A percentile compares a stretch with the other conserved stretches of the same genome.
phyloP scores from a whole-genome alignment of 1,140 invertebrate genomes.

The Drosophila repleta region DNA sequence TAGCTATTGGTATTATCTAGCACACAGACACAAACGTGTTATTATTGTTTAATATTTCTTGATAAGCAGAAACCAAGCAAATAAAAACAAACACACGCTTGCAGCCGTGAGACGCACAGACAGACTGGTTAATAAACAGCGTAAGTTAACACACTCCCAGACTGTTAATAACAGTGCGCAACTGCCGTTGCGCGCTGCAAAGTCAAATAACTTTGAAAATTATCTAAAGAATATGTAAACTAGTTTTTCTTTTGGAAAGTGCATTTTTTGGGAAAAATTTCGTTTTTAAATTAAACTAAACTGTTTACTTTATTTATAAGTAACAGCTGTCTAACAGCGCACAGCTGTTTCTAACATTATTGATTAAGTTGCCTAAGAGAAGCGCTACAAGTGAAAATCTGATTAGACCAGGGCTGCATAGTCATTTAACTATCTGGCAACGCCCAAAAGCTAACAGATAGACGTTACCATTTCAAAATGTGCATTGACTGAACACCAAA shows the following conservation, averaged over 20 bases:
- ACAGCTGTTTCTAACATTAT: constrained; percentile 3
- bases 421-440: constrained; percentile 1
- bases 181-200: neutral
- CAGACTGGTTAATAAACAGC: constrained; percentile 11
- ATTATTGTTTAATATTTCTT: constrained; percentile 11
- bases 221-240: too few relatives aligned
- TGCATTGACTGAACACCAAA: neutral
- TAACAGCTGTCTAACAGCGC: neutral
- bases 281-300: too few relatives aligned
- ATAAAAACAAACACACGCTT: constrained; percentile 31
- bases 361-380: neutral
- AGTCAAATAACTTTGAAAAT: too few relatives aligned
- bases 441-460: neutral
- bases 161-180: constrained; percentile 15
- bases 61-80: constrained; percentile 30
- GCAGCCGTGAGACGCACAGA: neutral
- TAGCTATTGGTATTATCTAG: constrained; percentile 4
- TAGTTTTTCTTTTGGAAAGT: too few relatives aligned
- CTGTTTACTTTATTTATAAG: neutral
- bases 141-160: neutral
- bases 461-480: neutral
- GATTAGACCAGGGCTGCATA: neutral
- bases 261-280: too few relatives aligned
- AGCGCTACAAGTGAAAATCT: constrained; percentile 12
- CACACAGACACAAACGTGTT: neutral